Conservation (phyloP, 2,113 vertebrate genomes). For the Poecilia latipinna region DNA sequence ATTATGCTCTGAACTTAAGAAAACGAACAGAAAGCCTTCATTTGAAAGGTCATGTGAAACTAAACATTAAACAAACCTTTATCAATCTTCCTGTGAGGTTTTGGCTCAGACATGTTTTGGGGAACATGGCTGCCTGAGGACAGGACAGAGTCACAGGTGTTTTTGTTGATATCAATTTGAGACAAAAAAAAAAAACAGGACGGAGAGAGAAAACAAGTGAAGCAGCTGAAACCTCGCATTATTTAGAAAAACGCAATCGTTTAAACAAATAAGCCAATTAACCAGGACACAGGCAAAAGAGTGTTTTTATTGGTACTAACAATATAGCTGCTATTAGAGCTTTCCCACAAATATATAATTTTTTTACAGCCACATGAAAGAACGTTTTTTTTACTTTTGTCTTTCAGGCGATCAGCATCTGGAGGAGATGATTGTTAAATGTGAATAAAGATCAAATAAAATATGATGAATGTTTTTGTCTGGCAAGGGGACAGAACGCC, state of each 20-base stretch:
- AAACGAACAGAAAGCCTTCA: slow-evolving; percentile 30
- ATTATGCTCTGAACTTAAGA: slow-evolving; percentile 37
- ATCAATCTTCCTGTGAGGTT: neutral
- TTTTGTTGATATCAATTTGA: slow-evolving; percentile 13
- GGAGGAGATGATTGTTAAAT: slow-evolving; percentile 26
- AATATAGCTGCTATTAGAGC: neutral
- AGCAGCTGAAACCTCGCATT: slow-evolving; percentile 2
- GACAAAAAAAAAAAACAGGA: neutral
- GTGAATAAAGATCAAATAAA: slow-evolving; percentile 49
- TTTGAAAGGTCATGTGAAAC: slow-evolving; percentile 40
- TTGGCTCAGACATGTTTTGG: slow-evolving; percentile 16
- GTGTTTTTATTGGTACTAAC: neutral
- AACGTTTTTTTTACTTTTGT: slow-evolving; percentile 28
- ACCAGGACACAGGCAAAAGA: neutral
- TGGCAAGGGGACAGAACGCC: slow-evolving; percentile 30
- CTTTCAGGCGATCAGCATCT: slow-evolving; percentile 42
- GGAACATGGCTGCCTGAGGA: slow-evolving; percentile 13
- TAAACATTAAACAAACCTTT: slow-evolving; percentile 10
- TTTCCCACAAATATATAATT: neutral
- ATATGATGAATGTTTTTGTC: slow-evolving; percentile 46
- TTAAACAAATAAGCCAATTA: neutral
- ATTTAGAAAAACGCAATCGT: neutral
- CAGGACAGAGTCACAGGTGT: slow-evolving; percentile 33
- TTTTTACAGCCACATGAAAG: neutral
- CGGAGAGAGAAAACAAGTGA: neutral